Conservation (phyloP, 1,140 invertebrate genomes). For the Drosophila bipectinata region DNA sequence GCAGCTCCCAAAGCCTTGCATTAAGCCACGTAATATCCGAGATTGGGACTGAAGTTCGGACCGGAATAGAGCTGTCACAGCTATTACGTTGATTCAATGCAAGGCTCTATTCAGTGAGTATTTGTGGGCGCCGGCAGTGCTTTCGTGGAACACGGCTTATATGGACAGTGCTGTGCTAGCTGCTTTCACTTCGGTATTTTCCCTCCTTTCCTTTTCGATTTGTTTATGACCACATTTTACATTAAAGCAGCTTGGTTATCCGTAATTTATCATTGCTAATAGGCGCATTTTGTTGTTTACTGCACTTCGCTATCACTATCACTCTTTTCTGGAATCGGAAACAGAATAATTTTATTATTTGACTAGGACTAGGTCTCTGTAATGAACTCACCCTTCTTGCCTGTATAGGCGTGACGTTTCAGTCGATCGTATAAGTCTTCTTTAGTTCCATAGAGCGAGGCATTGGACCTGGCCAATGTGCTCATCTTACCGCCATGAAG, state of each 20-base stretch:
- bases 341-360: neutral
- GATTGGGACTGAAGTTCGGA: constrained; percentile 31
- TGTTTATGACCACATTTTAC: constrained; percentile 78
- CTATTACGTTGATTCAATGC: constrained; percentile 81
- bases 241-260: constrained; percentile 70
- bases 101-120: constrained; percentile 62
- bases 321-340: constrained; percentile 89
- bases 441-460: constrained; percentile 97
- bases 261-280: constrained; percentile 41
- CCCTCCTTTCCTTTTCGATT: neutral
- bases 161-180: constrained; percentile 58
- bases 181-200: constrained; percentile 37
- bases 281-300: constrained; percentile 84
- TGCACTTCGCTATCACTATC: constrained; percentile 96
- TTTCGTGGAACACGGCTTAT: constrained; percentile 43
- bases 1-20: constrained; percentile 66
- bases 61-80: constrained; percentile 15
- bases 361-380: neutral
- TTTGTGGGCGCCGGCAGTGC: constrained; percentile 26
- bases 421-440: constrained; percentile 98
- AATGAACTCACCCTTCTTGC: constrained; percentile 93
- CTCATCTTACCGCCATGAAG: constrained; percentile 89
- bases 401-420: constrained; percentile 97
- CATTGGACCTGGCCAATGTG: constrained; percentile 94
- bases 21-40: constrained; percentile 76